These are phyloP conservation scores for Belonocnema kinseyi DNA, from an alignment of 1,140 invertebrate species.

Conservation along the genomic window DNA sequence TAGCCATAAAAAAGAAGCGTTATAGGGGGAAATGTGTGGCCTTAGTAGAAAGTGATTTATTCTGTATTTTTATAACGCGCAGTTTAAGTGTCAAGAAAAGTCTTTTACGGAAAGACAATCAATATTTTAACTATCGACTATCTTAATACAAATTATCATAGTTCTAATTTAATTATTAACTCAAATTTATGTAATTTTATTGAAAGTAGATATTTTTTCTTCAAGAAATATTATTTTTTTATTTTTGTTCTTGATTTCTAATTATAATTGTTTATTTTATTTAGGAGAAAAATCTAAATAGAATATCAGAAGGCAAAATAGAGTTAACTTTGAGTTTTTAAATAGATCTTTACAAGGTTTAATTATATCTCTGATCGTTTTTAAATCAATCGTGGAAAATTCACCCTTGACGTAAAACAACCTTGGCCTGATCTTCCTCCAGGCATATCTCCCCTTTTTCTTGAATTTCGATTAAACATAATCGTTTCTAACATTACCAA, in stretches of 20 bases:
- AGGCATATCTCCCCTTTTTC: neutral
- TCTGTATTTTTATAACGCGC: neutral
- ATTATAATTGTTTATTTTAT: neutral
- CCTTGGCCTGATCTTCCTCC: neutral
- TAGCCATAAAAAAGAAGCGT: constrained; percentile 1
- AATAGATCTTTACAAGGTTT: neutral
- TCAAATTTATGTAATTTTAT: no score
- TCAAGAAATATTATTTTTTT: neutral
- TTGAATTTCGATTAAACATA: neutral
- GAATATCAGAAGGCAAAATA: no score
- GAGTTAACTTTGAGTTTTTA: neutral
- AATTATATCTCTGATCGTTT: constrained; percentile 15
- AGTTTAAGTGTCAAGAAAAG: neutral
- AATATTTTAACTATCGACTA: no score
- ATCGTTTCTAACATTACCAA: neutral
- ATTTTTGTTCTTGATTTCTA: no score
- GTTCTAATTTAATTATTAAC: no score
- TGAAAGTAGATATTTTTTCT: neutral
- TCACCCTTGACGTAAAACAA: constrained; percentile 4
- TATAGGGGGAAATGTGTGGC: neutral
- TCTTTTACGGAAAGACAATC: no score
- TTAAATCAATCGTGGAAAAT: neutral
- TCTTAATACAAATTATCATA: no score
- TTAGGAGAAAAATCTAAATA: neutral
- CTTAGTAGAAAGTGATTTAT: constrained; percentile 15